These are phyloP conservation scores for Sussaba pulchella DNA, from an alignment of 2,888 invertebrate species.

Conservation along the genomic window DNA sequence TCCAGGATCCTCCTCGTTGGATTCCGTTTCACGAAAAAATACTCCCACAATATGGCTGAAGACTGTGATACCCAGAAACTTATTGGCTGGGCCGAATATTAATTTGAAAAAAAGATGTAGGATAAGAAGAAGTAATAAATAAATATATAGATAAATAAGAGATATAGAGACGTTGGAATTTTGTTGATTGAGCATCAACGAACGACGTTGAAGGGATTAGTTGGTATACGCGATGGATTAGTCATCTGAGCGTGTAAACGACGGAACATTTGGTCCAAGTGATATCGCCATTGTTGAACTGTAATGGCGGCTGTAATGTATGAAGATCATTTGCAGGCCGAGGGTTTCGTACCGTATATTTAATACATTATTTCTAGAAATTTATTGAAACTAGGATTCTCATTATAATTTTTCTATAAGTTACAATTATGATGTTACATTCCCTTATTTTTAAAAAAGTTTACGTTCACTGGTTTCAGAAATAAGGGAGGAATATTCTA, in stretches of 20 bases:
- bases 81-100: not conserved
- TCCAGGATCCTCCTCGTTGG: not conserved
- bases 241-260: conserved; percentile 22
- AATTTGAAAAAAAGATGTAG: conserved; percentile 22
- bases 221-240: conserved; percentile 23
- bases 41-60: conserved; percentile 48
- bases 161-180: conserved; percentile 22
- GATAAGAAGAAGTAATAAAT: too few species aligned
- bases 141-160: not conserved
- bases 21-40: conserved; percentile 5
- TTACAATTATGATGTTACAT: too few species aligned
- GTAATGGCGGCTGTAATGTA: conserved; percentile 7
- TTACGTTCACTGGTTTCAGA: too few species aligned
- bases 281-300: conserved; percentile 14
- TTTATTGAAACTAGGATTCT: too few species aligned
- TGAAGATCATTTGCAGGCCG: too few species aligned
- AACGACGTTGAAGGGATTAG: conserved; percentile 38
- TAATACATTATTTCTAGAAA: too few species aligned
- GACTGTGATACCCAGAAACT: too few species aligned
- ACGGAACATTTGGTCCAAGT: conserved; percentile 12
- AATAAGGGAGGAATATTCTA: too few species aligned
- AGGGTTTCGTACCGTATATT: too few species aligned
- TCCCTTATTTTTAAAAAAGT: too few species aligned
- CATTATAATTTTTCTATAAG: too few species aligned
- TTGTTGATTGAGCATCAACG: conserved; percentile 43